phyloP scores from a whole-genome alignment of 2,888 invertebrate species.

The Cheilosia impressa region DNA sequence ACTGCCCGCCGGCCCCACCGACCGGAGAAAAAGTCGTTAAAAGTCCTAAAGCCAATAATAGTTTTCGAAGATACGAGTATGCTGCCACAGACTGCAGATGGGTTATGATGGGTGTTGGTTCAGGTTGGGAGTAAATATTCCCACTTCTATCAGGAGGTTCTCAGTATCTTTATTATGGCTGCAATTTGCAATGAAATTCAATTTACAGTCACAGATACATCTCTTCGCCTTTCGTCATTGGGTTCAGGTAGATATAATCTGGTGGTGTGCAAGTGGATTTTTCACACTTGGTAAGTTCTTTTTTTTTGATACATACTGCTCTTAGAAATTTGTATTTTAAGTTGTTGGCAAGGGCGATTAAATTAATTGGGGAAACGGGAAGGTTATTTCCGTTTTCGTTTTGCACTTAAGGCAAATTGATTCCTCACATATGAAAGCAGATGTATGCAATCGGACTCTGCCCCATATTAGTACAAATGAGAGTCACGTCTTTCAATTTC shows the following conservation, averaged over 20 bases:
- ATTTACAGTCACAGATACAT: conserved; percentile 61
- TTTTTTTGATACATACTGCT: conserved; percentile 7
- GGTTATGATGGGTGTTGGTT: not conserved
- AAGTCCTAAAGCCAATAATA: conserved; percentile 70
- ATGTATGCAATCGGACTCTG: not conserved
- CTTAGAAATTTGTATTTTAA: not conserved
- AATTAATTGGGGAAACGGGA: conserved; percentile 35
- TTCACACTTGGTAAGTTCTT: conserved; percentile 36
- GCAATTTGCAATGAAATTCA: conserved; percentile 72
- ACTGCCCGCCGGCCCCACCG: not conserved
- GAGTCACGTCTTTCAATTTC: conserved; percentile 69
- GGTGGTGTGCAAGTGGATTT: conserved; percentile 13
- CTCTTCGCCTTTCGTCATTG: conserved; percentile 41
- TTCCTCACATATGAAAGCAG: conserved; percentile 22
- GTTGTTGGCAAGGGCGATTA: conserved; percentile 5
- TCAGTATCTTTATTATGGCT: conserved; percentile 56
- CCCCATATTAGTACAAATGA: conserved; percentile 36
- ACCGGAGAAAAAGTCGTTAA: conserved; percentile 61
- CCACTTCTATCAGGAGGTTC: conserved; percentile 47
- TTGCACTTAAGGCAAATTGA: conserved; percentile 46
- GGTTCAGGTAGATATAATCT: not conserved
- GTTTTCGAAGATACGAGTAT: conserved; percentile 52
- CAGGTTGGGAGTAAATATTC: conserved; percentile 33
- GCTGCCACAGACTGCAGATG: conserved; percentile 7
- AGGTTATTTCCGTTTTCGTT: conserved; percentile 30